These are phyloP conservation scores for Theristicus caerulescens DNA, from an alignment of 2,113 vertebrate genomes.

Conservation along the genomic window DNA sequence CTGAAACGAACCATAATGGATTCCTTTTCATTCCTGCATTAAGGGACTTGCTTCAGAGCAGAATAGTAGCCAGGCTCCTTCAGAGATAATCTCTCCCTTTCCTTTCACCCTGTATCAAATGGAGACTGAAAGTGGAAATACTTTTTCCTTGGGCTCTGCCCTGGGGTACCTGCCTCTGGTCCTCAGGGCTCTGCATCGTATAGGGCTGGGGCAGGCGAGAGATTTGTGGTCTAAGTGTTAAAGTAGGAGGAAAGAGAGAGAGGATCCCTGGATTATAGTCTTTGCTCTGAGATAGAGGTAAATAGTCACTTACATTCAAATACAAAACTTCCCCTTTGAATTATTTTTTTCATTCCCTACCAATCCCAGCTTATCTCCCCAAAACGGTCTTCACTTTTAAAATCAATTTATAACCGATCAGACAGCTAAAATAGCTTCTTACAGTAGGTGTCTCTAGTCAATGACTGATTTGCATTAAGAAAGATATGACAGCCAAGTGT, in stretches of 20 bases:
- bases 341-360: conserved; percentile 42
- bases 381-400: not conserved
- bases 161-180: not conserved
- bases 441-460: conserved; percentile 69
- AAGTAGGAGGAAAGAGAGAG: not conserved
- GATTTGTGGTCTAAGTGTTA: not conserved
- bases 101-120: not conserved
- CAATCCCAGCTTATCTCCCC: conserved; percentile 21
- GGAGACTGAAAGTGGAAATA: not conserved
- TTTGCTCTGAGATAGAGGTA: not conserved
- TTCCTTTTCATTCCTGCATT: not conserved
- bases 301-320: not conserved
- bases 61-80: not conserved
- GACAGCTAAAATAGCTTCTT: conserved; percentile 64
- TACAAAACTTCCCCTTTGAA: conserved; percentile 20
- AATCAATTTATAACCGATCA: conserved; percentile 63
- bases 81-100: not conserved
- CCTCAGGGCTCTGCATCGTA: not conserved
- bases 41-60: not conserved
- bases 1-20: conserved; percentile 1
- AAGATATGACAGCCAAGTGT: conserved; percentile 65
- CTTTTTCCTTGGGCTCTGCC: not conserved
- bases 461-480: conserved; percentile 68
- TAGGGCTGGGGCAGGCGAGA: accelerated
- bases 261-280: not conserved